These are phyloP conservation scores for Lamprologus sp. DNA, from an alignment of 2,113 vertebrate genomes.

Conservation along the genomic window DNA sequence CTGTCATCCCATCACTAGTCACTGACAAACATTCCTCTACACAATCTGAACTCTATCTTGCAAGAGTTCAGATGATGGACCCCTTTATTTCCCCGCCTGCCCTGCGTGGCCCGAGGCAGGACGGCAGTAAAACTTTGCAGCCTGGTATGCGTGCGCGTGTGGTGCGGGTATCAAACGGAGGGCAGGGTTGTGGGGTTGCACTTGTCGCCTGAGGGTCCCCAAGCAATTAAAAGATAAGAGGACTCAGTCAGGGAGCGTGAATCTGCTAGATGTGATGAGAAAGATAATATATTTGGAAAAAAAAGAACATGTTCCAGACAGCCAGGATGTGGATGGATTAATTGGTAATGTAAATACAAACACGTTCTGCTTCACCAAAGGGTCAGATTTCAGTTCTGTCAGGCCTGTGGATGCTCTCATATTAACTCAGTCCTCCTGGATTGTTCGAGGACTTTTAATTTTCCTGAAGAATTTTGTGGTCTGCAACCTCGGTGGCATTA, in stretches of 20 bases:
- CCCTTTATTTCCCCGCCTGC: constrained; percentile 2
- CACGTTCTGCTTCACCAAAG: not conserved
- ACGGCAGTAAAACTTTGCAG: constrained; percentile 1
- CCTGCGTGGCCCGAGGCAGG: not conserved
- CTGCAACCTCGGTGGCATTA: not conserved
- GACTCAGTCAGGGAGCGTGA: constrained; percentile 13
- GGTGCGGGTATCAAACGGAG: not conserved
- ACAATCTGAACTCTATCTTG: not conserved
- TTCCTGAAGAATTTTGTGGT: not conserved
- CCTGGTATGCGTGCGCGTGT: not conserved
- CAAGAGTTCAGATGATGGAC: not conserved
- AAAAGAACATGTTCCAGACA: not conserved
- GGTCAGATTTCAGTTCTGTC: not conserved
- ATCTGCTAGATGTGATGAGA: constrained; percentile 29
- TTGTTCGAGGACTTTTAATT: not conserved
- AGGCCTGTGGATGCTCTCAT: not conserved
- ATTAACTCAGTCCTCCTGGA: not conserved
- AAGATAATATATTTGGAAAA: not conserved
- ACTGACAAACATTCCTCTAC: not conserved
- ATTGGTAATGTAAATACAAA: constrained; percentile 40
- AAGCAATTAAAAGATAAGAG: constrained; percentile 67
- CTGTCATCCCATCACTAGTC: not conserved
- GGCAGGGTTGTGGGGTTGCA: not conserved
- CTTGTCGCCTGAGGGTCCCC: constrained; percentile 32
- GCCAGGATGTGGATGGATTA: not conserved